Percentiles rank a stretch among this genome's conserved stretches.
These are phyloP conservation scores for Drosophila varians DNA, from an alignment of 1,140 invertebrate species.

Conservation along the genomic window DNA sequence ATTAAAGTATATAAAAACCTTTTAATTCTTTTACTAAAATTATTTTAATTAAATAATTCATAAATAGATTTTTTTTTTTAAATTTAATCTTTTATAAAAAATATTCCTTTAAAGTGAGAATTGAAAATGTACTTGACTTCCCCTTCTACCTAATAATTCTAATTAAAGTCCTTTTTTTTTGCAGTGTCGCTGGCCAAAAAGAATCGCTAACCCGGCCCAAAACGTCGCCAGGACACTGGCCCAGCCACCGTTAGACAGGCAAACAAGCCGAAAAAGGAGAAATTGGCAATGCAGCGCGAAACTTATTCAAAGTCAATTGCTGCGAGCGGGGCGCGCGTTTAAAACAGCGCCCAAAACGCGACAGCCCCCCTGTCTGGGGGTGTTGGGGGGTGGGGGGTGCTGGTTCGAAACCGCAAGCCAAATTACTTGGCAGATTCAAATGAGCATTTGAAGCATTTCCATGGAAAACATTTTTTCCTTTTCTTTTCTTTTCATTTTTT, in stretches of 20 bases:
- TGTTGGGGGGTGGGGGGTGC: no score
- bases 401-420: slow-evolving; percentile 50
- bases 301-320: slow-evolving; percentile 78
- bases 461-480: slow-evolving; percentile 64
- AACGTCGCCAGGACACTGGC: slow-evolving; percentile 69
- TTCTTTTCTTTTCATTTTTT: slow-evolving; percentile 33
- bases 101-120: no score
- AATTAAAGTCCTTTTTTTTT: background rate
- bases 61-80: no score
- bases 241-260: slow-evolving; percentile 47
- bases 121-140: no score
- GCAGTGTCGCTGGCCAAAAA: slow-evolving; percentile 3
- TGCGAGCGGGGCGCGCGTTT: slow-evolving; percentile 25
- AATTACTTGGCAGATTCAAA: slow-evolving; percentile 64
- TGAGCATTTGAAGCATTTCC: slow-evolving; percentile 79
- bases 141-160: no score
- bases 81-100: no score
- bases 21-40: no score
- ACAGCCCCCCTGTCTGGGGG: background rate
- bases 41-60: no score
- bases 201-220: slow-evolving; percentile 48
- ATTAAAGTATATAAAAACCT: no score
- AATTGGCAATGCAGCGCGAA: slow-evolving; percentile 66
- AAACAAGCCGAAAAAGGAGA: slow-evolving; percentile 29
- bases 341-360: slow-evolving; percentile 57